Base-by-base conservation (phyloP, 2,888 invertebrate species). In the Drosophila macrospina region DNA sequence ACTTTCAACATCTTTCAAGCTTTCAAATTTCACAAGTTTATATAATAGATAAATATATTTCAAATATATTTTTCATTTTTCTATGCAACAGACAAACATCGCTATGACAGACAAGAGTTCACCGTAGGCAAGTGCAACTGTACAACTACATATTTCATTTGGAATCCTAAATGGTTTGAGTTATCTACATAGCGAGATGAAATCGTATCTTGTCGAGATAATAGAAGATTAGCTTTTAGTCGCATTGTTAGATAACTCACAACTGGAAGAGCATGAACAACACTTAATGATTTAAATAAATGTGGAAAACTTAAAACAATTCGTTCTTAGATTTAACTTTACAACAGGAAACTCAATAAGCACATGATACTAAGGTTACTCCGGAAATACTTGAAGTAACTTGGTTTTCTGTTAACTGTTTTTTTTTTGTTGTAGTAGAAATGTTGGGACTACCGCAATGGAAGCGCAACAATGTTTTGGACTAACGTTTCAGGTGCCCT, bases 401-500 rank as follows among this genome's bases (percentile, higher is more conserved):
- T 20, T 20, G 1, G 1, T 20, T 20, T 20, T 20, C 20, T 20
- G n/a, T n/a, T n/a, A n/a, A n/a, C n/a, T n/a, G n/a, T 20, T 20
- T 20, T 20, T 20, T 20, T 44, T n/a, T 26, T n/a, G 7, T 13
- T 13, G n/a, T n/a, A n/a, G 5, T 0, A 10, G 36, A 44, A 34
- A 26, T 36, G 1, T 36, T 24, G 26, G 45, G 44, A 56, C 55
- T 55, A 24, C 54, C 54, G 42, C 42, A 34, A 55, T 32, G 41
- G 13, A 34, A 32, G 11, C 4, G 2, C 24, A 54, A 30, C 37
- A 42, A 34, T 32, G 13, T 24, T 32, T 11, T 30, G 52, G 52
- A 52, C 15, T 34, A 42, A 42, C 1, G 8, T 52, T 60, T 57
- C 7, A 24, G 16, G 11, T 26, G 28, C 20, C 41, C 13, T 34